Percentiles rank a stretch among this genome's conserved stretches.
These are phyloP conservation scores for Proteles cristata DNA, from an alignment of 2,113 vertebrate species.

Conservation along the genomic window DNA sequence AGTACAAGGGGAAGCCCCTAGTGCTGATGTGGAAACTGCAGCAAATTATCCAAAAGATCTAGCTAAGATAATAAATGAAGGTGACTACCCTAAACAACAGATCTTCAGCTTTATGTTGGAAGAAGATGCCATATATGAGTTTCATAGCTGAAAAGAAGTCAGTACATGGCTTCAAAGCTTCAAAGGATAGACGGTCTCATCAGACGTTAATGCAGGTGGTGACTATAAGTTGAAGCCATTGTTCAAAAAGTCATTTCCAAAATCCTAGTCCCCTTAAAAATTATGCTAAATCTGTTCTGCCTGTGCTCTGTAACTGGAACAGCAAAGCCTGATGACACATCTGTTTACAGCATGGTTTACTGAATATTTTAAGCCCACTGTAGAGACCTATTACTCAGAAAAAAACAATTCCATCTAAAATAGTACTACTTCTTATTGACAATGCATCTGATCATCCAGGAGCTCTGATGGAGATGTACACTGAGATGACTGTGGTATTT, in stretches of 20 bases:
- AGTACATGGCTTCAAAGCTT: neutral
- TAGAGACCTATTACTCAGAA: neutral
- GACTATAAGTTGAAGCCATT: neutral
- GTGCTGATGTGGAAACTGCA: neutral
- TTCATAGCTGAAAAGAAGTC: neutral
- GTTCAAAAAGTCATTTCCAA: neutral
- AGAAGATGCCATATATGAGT: neutral
- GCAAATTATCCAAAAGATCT: neutral
- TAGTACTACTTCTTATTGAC: neutral
- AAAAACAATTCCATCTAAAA: neutral
- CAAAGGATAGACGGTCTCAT: neutral
- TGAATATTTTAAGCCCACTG: neutral
- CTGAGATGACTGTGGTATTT: neutral
- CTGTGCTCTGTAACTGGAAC: neutral
- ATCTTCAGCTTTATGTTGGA: neutral
- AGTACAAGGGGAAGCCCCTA: neutral
- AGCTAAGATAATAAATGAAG: neutral
- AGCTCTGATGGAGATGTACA: neutral
- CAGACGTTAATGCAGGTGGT: neutral
- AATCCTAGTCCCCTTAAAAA: neutral
- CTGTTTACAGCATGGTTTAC: neutral
- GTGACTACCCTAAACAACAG: neutral
- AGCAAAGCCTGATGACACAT: neutral
- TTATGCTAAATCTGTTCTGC: neutral
- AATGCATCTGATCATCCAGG: neutral